Evolutionary conservation across 1,140 invertebrate genomes (phyloP), one percentile per base, ranked within the genome.

Genomic region (Plectrocnemia conspersa): DNA sequence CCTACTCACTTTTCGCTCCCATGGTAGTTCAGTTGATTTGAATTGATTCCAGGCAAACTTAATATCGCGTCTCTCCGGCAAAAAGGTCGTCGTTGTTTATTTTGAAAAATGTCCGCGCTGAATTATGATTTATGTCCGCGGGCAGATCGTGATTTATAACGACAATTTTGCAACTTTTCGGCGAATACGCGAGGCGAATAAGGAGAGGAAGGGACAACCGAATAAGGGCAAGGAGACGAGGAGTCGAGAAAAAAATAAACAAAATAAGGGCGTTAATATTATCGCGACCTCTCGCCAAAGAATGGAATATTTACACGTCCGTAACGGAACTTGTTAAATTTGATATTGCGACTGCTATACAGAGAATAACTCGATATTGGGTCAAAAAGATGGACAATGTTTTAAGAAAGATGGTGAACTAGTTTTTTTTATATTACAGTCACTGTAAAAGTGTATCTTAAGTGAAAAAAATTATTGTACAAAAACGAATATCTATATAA

Each of bases 41-140:
- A 56, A 60, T 56, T 56, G 58, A 56, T 60, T 53, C 35, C 35
- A 27, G 33, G 21, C 25, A 38, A 59, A 57, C 29, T 57, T 57
- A 50, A 52, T 57, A 49, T 47, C 21, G 18, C 52, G 25, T 16
- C 7, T 36, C 25, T 49, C 44, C 23, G 5, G 23, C 29, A 13
- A 32, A 47, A 18, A 38, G 16, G 19, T 55, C 45, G 10, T 4
- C 15, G 23, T 25, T 48, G 53, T 55, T 55, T 55, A 48, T 55
- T 55, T 45, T 48, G 45, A 38, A 55, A 55, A 55, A 45, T 54
- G 27, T 54, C 33, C 27, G 16, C 45, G 42, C 29, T 44, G 42
- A 44, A 54, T 54, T 54, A 45, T 55, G 42, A 55, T 55, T 48
- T 55, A 55, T 55, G 22, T 45, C 45, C 35, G 52, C 19, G 40